Percentiles rank a stretch among this genome's conserved stretches.
These are phyloP conservation scores for Arnoldichthys spilopterus DNA, from an alignment of 2,797 vertebrate species.

Conservation along the genomic window DNA sequence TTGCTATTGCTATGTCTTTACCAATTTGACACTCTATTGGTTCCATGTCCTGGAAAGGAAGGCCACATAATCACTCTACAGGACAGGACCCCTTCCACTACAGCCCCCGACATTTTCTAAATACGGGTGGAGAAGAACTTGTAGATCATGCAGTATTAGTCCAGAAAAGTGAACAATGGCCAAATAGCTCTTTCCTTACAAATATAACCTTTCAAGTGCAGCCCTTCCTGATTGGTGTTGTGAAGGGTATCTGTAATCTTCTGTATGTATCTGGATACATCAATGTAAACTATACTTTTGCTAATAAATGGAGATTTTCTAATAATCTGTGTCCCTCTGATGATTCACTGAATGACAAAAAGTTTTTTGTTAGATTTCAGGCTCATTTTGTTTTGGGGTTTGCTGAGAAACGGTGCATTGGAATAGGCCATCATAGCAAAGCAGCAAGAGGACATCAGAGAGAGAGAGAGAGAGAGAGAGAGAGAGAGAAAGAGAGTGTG, in stretches of 20 bases:
- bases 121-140: no score
- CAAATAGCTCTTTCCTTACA: not conserved
- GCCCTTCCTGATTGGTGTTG: not conserved
- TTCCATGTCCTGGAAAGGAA: no score
- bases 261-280: conserved; percentile 34
- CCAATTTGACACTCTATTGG: no score
- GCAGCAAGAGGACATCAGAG: not conserved
- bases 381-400: not conserved
- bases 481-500: not conserved
- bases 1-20: not conserved
- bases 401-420: not conserved
- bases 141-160: no score
- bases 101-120: no score
- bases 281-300: conserved; percentile 48
- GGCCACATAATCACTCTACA: no score
- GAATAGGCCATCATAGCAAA: not conserved
- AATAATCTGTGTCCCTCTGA: not conserved
- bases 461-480: not conserved
- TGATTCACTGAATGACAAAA: not conserved
- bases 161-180: no score
- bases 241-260: not conserved
- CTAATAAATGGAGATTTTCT: conserved; percentile 56
- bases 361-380: not conserved
- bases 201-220: not conserved
- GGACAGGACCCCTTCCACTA: no score